Conservation (phyloP, 2,113 vertebrate species). For the Hydrolagus affinis region DNA sequence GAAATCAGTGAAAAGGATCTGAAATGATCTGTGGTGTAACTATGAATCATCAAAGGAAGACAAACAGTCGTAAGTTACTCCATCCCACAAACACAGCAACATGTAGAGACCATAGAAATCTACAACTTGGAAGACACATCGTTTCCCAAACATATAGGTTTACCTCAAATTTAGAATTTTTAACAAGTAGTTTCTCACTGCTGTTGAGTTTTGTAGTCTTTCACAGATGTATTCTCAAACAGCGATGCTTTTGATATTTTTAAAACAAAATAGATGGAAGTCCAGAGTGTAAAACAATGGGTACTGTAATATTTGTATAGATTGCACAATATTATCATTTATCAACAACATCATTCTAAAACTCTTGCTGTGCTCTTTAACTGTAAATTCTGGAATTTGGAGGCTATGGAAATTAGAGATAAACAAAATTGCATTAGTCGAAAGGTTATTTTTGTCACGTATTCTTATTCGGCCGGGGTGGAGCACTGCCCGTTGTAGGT, state of each 20-base stretch:
- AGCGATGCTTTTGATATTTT: neutral
- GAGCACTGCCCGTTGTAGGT: neutral
- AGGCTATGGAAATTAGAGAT: neutral
- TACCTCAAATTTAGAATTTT: neutral
- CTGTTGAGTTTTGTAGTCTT: neutral
- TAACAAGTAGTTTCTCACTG: neutral
- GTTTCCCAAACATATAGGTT: neutral
- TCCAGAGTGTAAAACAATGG: neutral
- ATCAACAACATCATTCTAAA: neutral
- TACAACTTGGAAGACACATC: neutral
- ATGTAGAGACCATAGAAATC: neutral
- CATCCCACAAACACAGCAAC: constrained; percentile 26
- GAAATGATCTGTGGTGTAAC: constrained; percentile 36
- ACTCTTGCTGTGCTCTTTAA: neutral
- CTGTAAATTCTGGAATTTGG: neutral
- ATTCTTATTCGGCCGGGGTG: neutral
- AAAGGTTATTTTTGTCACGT: neutral
- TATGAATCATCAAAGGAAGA: constrained; percentile 35
- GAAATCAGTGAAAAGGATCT: constrained; percentile 50
- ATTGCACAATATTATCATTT: neutral
- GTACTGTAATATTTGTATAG: neutral
- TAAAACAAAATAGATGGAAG: neutral
- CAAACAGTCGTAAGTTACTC: constrained; percentile 25
- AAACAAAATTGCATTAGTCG: neutral
- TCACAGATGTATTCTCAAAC: neutral